Evolutionary conservation across 2,888 invertebrate genomes (phyloP).

Genomic region (Atrina japonica): DNA sequence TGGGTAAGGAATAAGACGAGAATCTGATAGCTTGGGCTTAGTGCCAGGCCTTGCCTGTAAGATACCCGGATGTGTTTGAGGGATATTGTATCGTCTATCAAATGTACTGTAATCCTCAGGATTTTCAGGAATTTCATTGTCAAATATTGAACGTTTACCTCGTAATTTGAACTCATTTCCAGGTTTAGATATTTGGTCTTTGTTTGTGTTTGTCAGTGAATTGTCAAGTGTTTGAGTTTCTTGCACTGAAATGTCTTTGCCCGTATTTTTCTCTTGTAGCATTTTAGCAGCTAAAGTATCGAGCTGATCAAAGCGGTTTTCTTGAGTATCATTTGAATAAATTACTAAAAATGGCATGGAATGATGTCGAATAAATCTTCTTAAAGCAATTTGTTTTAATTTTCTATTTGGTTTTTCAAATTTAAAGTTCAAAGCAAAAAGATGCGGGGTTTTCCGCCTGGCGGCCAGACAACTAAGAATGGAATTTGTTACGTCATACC

Average conservation of each 20-base stretch:
- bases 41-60: conserved; percentile 67
- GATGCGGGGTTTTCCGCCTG: conserved; percentile 57
- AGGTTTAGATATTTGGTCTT: background rate
- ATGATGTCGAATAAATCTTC: conserved; percentile 70
- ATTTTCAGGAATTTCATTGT: conserved; percentile 78
- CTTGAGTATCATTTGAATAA: conserved; percentile 78
- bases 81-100: conserved; percentile 63
- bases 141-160: conserved; percentile 68
- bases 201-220: background rate
- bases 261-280: conserved; percentile 31
- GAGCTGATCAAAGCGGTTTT: conserved; percentile 69
- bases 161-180: conserved; percentile 27
- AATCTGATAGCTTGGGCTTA: conserved; percentile 54
- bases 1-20: conserved; percentile 70
- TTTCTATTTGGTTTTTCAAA: conserved; percentile 63
- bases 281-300: conserved; percentile 57
- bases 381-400: conserved; percentile 61
- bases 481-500: conserved; percentile 74
- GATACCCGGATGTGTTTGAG: conserved; percentile 75
- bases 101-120: conserved; percentile 62
- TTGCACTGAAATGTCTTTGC: conserved; percentile 16
- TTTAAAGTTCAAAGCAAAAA: conserved; percentile 75
- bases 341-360: conserved; percentile 79
- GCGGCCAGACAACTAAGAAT: conserved; percentile 69
- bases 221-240: background rate